Evolutionary conservation across 2,797 vertebrate genomes (phyloP), one percentile per base, ranked within the genome.

Genomic region (Tapera naevia): DNA sequence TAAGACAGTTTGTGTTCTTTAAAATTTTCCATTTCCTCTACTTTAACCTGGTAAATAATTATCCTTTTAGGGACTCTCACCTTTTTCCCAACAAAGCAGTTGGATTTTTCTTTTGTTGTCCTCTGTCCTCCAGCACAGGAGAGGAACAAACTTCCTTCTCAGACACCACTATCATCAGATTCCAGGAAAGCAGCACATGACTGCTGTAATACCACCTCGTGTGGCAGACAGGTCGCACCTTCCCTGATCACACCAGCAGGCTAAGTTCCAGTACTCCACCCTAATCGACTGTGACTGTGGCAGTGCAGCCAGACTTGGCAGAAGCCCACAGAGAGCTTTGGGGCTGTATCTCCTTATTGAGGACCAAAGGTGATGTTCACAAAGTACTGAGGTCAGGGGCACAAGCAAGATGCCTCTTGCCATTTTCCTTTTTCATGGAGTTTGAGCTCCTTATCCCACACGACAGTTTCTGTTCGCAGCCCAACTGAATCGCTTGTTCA

Each of bases 141-240:
- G 39, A 75, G 30, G 48, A 39, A 28, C 45, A 43, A 11, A 7
- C 45, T 73, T 28, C 33, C 48, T 57, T 32, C 51, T 64, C 23
- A 28, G 61, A 22, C 11, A 16, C 32, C 56, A 50, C 37, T 45
- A 16, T 12, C 61, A 28, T 11, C 2, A 2, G 30, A 19, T 74
- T 53, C 32, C 78, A 65, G 76, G 71, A 86, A 69, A 18, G 56
- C 3, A 1, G 33, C 27, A 54, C 0, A 4, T 41, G 56, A 9
- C 12, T 17, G 17, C 21, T 0, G 2, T 25, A 2, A 0, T 33
- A 48, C 48, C n/a, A 41, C 54, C 50, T 32, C 60, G 33, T 0
- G 1, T 15, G 60, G 48, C 39, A 45, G 45, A 35, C 0, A 0
- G 65, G 65, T 43, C 6, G 1, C 37, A 28, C 9, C 0, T 45